Conservation (phyloP, 37 sponge, comb jelly and placozoan species). For the Geodia barretti region DNA sequence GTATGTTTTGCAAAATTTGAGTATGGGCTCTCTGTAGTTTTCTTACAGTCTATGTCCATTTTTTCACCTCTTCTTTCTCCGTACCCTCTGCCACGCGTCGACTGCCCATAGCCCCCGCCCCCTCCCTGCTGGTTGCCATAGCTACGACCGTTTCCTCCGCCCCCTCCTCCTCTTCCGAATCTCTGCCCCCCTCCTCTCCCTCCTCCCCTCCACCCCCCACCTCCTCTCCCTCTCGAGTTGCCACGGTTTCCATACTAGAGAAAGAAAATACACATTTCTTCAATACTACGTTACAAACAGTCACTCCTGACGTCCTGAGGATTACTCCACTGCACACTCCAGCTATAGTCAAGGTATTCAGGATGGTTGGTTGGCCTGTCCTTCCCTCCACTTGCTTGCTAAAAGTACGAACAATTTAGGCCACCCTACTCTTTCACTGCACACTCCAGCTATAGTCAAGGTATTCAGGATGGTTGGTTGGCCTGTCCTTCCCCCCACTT, state of each 20-base stretch:
- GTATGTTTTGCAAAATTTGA: too few species aligned
- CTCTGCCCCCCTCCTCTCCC: conserved; percentile 1
- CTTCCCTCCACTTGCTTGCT: too few species aligned
- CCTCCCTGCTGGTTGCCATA: background rate
- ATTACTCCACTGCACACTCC: background rate
- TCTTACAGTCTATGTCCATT: too few species aligned
- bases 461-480: too few species aligned
- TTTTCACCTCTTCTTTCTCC: too few species aligned
- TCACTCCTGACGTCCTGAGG: background rate
- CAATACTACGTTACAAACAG: background rate
- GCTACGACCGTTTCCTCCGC: background rate
- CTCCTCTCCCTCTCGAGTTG: background rate
- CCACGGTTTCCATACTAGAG: conserved; percentile 3
- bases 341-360: background rate
- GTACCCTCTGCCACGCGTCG: too few species aligned
- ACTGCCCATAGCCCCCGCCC: background rate
- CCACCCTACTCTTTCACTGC: too few species aligned
- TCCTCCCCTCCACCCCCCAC: background rate
- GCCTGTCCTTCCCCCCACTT: too few species aligned
- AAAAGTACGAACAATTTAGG: too few species aligned
- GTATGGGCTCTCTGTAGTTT: too few species aligned
- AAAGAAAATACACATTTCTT: background rate
- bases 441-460: too few species aligned
- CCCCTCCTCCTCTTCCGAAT: background rate
- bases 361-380: background rate